These are phyloP conservation scores for Crotalus helleri DNA, from an alignment of 2,113 vertebrate species.

Conservation along the genomic window DNA sequence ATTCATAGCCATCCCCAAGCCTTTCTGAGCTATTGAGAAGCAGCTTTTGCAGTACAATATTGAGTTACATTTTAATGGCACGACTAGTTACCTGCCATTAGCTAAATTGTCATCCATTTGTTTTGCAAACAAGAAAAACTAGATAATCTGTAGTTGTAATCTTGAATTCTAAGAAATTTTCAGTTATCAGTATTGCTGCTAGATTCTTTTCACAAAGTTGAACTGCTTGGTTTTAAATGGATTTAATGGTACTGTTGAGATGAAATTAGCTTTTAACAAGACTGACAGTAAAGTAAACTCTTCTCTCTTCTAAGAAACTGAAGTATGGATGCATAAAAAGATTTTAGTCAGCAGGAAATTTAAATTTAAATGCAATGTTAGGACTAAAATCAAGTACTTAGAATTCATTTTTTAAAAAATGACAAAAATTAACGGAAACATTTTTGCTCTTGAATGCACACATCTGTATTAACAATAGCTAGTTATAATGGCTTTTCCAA, in stretches of 20 bases:
- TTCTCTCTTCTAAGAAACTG: not conserved
- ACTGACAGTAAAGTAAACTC: not conserved
- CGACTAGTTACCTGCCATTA: not conserved
- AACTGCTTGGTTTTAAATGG: not conserved
- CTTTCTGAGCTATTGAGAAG: not conserved
- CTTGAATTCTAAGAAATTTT: not conserved
- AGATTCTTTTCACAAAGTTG: not conserved
- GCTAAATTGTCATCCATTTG: not conserved
- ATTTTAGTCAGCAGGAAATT: conserved; percentile 36
- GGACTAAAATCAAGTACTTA: conserved; percentile 47
- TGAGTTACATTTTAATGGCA: not conserved
- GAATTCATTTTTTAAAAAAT: conserved; percentile 34
- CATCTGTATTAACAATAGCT: not conserved
- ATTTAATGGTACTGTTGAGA: not conserved
- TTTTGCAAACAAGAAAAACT: conserved; percentile 8
- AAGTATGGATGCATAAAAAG: not conserved
- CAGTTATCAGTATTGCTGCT: not conserved
- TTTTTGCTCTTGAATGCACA: not conserved
- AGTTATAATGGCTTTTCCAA: not conserved
- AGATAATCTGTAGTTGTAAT: not conserved
- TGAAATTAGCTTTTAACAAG: not conserved
- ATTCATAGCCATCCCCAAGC: not conserved
- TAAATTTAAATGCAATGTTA: conserved; percentile 28
- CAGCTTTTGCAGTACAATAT: not conserved
- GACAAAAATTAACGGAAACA: not conserved